A percentile compares a stretch with the other conserved stretches of the same genome.
Conservation (phyloP, 2,797 vertebrate species). For the Acomys russatus region DNA sequence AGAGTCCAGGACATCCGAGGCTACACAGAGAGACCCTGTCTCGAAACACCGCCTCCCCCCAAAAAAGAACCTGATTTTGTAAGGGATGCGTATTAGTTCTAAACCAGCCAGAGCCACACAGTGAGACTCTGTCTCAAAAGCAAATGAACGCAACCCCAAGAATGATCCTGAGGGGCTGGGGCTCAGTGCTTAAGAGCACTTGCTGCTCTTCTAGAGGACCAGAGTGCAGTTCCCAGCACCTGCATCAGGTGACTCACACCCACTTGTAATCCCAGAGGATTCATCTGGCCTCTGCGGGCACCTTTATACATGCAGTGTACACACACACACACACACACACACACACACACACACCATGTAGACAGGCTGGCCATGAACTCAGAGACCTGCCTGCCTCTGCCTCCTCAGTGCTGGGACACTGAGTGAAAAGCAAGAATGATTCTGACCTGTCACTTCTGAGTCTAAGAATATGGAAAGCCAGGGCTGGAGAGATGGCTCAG, state of each 20-base stretch:
- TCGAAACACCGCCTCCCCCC: no score
- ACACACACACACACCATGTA: not conserved
- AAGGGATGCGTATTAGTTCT: not conserved
- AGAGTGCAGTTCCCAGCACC: not conserved
- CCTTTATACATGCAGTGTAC: not conserved
- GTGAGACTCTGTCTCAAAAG: not conserved
- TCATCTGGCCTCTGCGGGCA: not conserved
- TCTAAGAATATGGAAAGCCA: constrained; percentile 1
- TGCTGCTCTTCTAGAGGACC: not conserved
- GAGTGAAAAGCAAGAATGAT: not conserved
- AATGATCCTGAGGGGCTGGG: not conserved
- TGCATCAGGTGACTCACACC: not conserved
- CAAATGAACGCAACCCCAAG: not conserved
- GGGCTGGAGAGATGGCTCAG: no score
- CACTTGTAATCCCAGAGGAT: not conserved
- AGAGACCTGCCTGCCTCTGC: not conserved
- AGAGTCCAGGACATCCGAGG: no score
- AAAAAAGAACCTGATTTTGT: not conserved
- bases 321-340: not conserved
- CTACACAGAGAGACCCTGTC: no score
- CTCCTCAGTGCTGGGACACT: not conserved
- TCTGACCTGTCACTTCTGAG: not conserved
- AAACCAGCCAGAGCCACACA: constrained; percentile 8
- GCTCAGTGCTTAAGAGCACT: not conserved
- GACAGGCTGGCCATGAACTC: not conserved